Percentiles rank a stretch among this genome's conserved stretches.
These are phyloP conservation scores for Drosophila limbata DNA, from an alignment of 2,888 invertebrate species.

Conservation along the genomic window DNA sequence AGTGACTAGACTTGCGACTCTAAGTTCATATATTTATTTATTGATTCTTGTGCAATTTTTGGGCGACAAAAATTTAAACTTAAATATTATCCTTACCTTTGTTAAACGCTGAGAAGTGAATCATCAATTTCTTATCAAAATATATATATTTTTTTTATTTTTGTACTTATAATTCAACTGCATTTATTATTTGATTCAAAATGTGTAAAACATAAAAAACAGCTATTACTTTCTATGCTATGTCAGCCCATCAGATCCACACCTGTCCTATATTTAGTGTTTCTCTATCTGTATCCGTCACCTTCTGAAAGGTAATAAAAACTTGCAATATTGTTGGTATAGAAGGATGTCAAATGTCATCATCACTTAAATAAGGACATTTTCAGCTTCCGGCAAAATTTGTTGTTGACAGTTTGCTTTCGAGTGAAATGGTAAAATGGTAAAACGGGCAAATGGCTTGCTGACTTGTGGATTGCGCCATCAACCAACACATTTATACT, in stretches of 20 bases:
- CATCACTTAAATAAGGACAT: constrained; percentile 27
- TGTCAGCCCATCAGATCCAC: neutral
- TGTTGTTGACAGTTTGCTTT: constrained; percentile 15
- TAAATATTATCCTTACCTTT: no score
- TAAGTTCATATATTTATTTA: neutral
- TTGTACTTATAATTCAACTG: neutral
- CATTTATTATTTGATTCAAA: neutral
- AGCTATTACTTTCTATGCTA: neutral
- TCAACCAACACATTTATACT: constrained; percentile 7
- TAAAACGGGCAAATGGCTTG: constrained; percentile 5
- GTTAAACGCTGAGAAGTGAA: no score
- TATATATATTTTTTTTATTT: neutral
- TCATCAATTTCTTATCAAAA: neutral
- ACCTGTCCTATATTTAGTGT: neutral
- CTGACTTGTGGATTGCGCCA: constrained; percentile 34
- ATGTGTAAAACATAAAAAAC: constrained; percentile 4
- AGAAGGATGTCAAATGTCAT: constrained; percentile 42
- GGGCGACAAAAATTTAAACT: no score
- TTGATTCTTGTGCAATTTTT: no score
- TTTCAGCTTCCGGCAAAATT: constrained; percentile 49
- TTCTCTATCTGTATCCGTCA: neutral
- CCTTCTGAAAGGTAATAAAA: constrained; percentile 15
- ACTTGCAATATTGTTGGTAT: constrained; percentile 7
- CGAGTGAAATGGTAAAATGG: neutral
- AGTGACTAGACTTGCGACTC: no score